Evolutionary conservation across 2,888 invertebrate species (phyloP), one percentile per base, ranked within the genome.

Genomic region (Aporophyla lueneburgensis): DNA sequence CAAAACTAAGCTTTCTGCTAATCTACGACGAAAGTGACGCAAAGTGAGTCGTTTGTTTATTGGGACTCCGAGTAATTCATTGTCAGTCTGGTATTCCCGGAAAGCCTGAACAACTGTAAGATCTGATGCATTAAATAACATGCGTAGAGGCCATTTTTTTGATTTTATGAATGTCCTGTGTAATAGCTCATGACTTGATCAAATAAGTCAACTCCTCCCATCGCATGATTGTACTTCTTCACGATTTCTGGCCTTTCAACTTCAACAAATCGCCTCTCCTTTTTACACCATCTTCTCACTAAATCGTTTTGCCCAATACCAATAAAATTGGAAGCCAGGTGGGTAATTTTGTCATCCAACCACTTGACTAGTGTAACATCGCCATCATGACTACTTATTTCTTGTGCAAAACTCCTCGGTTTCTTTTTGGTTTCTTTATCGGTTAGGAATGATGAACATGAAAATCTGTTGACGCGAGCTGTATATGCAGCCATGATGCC

Each of bases 211-310:
- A 65, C 65, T 27, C 49, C 65, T 49, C 65, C 65, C 65, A 65
- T 65, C 1, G 65, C 65, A 51, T 89, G 85, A 80, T 92, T 91
- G 78, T 92, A 91, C 21, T 82, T 83, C 54, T 69, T 87, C 2
- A 91, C 89, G 12, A 91, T 61, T 80, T 88, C 84, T 33, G 91
- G 91, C 5, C 88, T 78, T 68, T 85, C 80, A 33, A 33, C 33
- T 33, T 33, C 33, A 33, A 33, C 3, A 33, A 33, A 33, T 3
- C 3, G 33, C 3, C 3, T 33, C 33, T 33, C 2, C 3, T 33
- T 33, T 54, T 33, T 33, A 33, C 33, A 33, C 33, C 2, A 33
- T 3, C 33, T 33, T 33, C 3, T 1, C 33, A 33, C 33, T 2
- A 33, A 2, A 33, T 33, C 33, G 67, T 81, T 84, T 84, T 88